These are phyloP conservation scores for Coecobrya sp. DNA, from an alignment of 2,888 invertebrate genomes.

Conservation along the genomic window DNA sequence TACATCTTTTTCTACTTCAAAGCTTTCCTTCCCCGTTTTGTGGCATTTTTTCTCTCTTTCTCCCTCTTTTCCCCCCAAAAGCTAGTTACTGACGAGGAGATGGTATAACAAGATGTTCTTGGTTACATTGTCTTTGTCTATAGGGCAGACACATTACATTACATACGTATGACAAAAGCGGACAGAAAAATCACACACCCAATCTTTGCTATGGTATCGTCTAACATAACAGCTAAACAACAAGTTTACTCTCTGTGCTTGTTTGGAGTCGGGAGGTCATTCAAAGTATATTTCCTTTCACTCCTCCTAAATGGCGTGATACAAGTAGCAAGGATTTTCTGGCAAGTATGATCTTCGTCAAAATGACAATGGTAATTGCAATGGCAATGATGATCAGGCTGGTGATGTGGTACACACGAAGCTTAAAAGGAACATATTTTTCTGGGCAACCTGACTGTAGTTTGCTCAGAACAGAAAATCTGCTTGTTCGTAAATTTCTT, in stretches of 20 bases:
- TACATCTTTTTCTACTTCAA: conserved; percentile 67
- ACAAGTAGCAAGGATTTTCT: conserved; percentile 43
- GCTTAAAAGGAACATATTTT: not conserved
- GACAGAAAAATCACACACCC: conserved; percentile 27
- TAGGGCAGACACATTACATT: not conserved
- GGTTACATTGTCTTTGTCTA: not conserved
- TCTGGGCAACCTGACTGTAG: not conserved
- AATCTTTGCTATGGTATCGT: conserved; percentile 12
- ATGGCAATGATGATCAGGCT: conserved; percentile 24
- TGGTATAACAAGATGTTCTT: conserved; percentile 30
- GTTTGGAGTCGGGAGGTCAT: conserved; percentile 49
- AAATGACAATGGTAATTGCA: conserved; percentile 53
- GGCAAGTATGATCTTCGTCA: conserved; percentile 34
- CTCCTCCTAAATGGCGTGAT: conserved; percentile 56
- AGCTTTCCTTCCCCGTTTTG: conserved; percentile 72
- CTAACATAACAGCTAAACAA: conserved; percentile 32
- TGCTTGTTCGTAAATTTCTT: not conserved
- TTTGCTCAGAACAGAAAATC: not conserved
- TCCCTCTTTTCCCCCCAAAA: conserved; percentile 39
- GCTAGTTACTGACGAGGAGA: conserved; percentile 45
- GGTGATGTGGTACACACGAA: not conserved
- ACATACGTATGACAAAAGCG: not conserved
- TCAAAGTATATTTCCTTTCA: conserved; percentile 59
- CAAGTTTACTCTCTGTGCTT: not conserved
- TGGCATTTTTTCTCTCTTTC: conserved; percentile 53